These are phyloP conservation scores for Epirrita christyi DNA, from an alignment of 2,888 invertebrate genomes.

Conservation along the genomic window DNA sequence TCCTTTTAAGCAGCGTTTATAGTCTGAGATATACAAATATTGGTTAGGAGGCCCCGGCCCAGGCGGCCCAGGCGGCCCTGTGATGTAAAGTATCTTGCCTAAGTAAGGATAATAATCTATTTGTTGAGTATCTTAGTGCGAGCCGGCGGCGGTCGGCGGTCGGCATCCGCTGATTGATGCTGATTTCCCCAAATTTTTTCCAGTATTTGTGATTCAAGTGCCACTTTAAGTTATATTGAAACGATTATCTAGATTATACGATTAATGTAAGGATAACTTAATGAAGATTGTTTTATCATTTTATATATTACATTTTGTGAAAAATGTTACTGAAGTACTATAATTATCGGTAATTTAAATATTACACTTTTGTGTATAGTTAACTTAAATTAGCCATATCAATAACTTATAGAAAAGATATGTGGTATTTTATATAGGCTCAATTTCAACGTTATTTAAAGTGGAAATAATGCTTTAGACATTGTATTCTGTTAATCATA, in stretches of 20 bases:
- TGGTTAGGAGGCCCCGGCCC: slow-evolving; percentile 40
- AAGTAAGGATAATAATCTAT: slow-evolving; percentile 80
- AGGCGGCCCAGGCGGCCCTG: slow-evolving; percentile 52
- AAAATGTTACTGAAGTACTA: slow-evolving; percentile 83
- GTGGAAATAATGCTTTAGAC: slow-evolving; percentile 83
- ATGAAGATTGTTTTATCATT: slow-evolving; percentile 86
- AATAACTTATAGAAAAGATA: slow-evolving; percentile 85
- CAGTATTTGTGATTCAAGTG: slow-evolving; percentile 92
- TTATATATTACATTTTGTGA: slow-evolving; percentile 85
- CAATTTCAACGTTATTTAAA: slow-evolving; percentile 85
- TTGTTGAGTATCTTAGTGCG: slow-evolving; percentile 69
- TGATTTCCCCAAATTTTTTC: slow-evolving; percentile 87
- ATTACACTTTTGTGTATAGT: slow-evolving; percentile 85
- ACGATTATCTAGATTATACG: slow-evolving; percentile 86
- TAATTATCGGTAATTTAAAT: slow-evolving; percentile 84
- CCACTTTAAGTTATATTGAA: slow-evolving; percentile 90
- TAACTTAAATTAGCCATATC: slow-evolving; percentile 86
- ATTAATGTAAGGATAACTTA: slow-evolving; percentile 85
- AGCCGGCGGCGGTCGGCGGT: slow-evolving; percentile 64
- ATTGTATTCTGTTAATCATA: slow-evolving; percentile 82
- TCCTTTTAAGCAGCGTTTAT: slow-evolving; percentile 78
- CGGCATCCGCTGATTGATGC: slow-evolving; percentile 70
- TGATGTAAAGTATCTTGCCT: slow-evolving; percentile 81
- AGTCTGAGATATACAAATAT: slow-evolving; percentile 70
- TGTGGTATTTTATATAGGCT: slow-evolving; percentile 86